Evolutionary conservation across 1,140 invertebrate species (phyloP), one percentile per base, ranked within the genome.

Genomic region (Steinernema khuongi): DNA sequence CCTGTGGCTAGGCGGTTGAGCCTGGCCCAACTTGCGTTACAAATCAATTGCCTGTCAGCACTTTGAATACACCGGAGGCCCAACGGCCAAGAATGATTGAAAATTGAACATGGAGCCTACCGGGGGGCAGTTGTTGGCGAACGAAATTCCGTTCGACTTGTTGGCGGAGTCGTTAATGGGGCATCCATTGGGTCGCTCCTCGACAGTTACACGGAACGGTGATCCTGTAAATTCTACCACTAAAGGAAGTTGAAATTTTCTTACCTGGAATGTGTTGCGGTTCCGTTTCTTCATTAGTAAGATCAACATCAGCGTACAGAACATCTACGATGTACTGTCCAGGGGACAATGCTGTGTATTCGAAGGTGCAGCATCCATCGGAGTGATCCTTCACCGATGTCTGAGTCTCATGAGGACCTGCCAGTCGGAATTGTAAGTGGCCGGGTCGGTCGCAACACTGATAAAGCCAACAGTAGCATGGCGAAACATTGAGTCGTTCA

Each of bases 241-340:
- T 14, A 60, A 11, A 60, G 26, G 14, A n/a, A 60, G 50, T 22
- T 60, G 19, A 14, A n/a, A 60, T 60, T n/a, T 26, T 60, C 4
- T 41, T 60, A 60, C 50, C 50, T 60, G 50, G 50, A 60, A 60
- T 60, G 22, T 60, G 50, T 22, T 60, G 7, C 14, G 50, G 50
- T 7, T 14, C 50, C 11, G 26, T 11, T 22, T 60, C 50, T 22
- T 60, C 50, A 60, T 60, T 60, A 22, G 14, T 7, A 14, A n/a
- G 14, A 22, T 60, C 26, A 22, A 60, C 50, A 60, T 60, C 50
- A 14, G 50, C 50, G 26, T 60, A 60, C 11, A 60, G 19, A 60
- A 60, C 22, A 26, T 60, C 50, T 14, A 60, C 26, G 50, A 60
- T 60, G 50, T 60, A 60, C 22, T 60, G 11, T 17, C 50, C 50